Base-by-base conservation (phyloP, 2,888 invertebrate species). In the Nomada lathburiana region DNA sequence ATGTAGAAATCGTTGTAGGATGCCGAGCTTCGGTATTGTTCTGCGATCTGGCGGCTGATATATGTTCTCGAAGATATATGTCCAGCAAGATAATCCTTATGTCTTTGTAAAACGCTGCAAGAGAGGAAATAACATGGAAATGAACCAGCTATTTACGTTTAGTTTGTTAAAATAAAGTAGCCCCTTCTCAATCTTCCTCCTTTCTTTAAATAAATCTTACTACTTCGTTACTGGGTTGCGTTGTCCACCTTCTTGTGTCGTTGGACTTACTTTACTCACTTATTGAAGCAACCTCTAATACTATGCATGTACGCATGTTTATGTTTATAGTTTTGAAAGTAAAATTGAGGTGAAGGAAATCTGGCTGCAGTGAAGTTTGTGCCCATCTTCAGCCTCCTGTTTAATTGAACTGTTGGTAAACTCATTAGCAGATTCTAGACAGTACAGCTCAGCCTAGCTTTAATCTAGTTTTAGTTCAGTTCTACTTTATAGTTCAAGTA, bases 331-430 rank as follows among this genome's bases (percentile, higher is more conserved):
- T 36, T 29, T 11, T 29, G 47, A 50, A 47, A 60, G 70, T 57
- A 64, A 77, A 70, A 65, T 55, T 47, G 57, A 29, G 57, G 76
- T 18, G 68, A n/a, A 60, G 23, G 57, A 76, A 76, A 68, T 50
- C 68, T 52, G 77, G 57, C 52, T 50, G 16, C 64, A 23, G 18
- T 52, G 20, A 47, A 70, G 63, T 77, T 79, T 18, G 77, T 26
- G 4, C 2, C 20, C 42, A 52, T 62, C 50, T 59, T 47, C 29
- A 44, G 50, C 42, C 44, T 47, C 23, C 72, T 60, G 52, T 59
- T 77, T 80, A 77, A 80, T 65, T 64, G 70, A 80, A 80, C 77
- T 65, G 70, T 60, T 70, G 64, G 70, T 47, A 77, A 77, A 77
- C 64, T 70, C 64, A 80, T 80, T 80, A 77, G 64, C 53, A 69